These are phyloP conservation scores for Exephanes ischioxanthus DNA, from an alignment of 2,888 invertebrate genomes.

Conservation along the genomic window DNA sequence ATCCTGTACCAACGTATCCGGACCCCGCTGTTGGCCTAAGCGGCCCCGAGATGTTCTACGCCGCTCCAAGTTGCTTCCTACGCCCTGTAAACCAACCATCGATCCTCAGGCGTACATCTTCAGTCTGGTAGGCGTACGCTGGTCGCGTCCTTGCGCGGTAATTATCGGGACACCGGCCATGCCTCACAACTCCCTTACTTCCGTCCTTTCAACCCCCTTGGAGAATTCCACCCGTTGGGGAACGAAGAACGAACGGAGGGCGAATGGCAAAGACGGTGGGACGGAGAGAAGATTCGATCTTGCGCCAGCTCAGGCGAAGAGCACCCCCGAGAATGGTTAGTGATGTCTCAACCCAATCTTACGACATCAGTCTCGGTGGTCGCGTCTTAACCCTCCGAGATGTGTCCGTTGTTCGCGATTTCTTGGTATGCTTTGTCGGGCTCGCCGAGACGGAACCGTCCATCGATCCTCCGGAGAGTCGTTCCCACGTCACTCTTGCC, in stretches of 20 bases:
- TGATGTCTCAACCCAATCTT: slow-evolving; percentile 39
- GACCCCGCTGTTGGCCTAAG: neutral
- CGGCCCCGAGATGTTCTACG: neutral
- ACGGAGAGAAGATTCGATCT: slow-evolving; percentile 2
- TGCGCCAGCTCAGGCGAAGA: slow-evolving; percentile 15
- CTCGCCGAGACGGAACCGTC: slow-evolving; percentile 22
- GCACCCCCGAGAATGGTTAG: slow-evolving; percentile 31
- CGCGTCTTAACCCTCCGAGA: slow-evolving; percentile 20
- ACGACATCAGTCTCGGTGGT: slow-evolving; percentile 30
- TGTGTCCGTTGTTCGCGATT: slow-evolving; percentile 31
- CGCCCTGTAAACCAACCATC: slow-evolving; percentile 28
- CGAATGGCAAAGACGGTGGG: neutral
- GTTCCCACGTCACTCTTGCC: slow-evolving; percentile 8
- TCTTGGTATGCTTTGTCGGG: slow-evolving; percentile 32
- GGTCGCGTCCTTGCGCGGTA: slow-evolving; percentile 27
- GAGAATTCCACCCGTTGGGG: neutral
- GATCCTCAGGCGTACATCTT: slow-evolving; percentile 2
- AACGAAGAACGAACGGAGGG: neutral
- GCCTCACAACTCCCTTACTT: slow-evolving; percentile 14
- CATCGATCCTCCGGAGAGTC: slow-evolving; percentile 39
- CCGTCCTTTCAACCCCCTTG: slow-evolving; percentile 1
- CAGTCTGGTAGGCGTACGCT: neutral
- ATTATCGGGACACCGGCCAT: slow-evolving; percentile 46
- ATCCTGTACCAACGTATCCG: neutral
- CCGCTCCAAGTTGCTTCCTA: neutral